Evolutionary conservation across 2,113 vertebrate genomes (phyloP).

Genomic region (Silurus glanis): DNA sequence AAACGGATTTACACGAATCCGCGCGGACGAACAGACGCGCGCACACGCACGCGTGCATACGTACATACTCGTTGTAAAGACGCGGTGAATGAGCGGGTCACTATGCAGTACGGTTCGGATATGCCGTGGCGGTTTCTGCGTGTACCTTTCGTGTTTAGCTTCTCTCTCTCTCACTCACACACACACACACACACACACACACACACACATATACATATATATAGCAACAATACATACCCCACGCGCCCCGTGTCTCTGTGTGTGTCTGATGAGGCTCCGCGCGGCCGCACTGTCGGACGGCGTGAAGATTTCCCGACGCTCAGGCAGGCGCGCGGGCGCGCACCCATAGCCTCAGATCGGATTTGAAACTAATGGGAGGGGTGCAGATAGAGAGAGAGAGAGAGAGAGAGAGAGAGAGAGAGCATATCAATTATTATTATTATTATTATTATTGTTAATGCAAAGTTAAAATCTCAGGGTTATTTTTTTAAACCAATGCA

Average conservation of each 20-base stretch:
- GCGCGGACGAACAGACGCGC: neutral
- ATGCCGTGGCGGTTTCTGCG: neutral
- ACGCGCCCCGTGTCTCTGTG: slow-evolving; percentile 30
- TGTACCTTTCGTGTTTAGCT: slow-evolving; percentile 44
- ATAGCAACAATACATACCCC: no score
- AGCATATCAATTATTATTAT: neutral
- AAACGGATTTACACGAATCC: neutral
- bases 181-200: no score
- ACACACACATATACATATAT: no score
- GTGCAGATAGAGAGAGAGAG: slow-evolving; percentile 36
- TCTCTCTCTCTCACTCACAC: neutral
- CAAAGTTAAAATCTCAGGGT: neutral
- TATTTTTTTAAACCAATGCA: neutral
- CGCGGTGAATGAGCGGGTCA: neutral
- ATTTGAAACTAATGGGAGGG: slow-evolving; percentile 50
- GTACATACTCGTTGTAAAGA: neutral
- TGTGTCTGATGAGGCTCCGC: slow-evolving; percentile 36
- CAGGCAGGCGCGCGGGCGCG: slow-evolving; percentile 19
- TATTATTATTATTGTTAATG: neutral
- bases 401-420: slow-evolving; percentile 25
- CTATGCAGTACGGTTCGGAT: neutral
- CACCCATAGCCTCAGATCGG: slow-evolving; percentile 47
- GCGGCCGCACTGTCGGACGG: slow-evolving; percentile 41
- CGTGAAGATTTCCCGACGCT: slow-evolving; percentile 37
- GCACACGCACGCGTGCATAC: neutral